A percentile compares a stretch with the other conserved stretches of the same genome.
phyloP scores from a whole-genome alignment of 2,888 invertebrate species.

The Penaeus monodon region DNA sequence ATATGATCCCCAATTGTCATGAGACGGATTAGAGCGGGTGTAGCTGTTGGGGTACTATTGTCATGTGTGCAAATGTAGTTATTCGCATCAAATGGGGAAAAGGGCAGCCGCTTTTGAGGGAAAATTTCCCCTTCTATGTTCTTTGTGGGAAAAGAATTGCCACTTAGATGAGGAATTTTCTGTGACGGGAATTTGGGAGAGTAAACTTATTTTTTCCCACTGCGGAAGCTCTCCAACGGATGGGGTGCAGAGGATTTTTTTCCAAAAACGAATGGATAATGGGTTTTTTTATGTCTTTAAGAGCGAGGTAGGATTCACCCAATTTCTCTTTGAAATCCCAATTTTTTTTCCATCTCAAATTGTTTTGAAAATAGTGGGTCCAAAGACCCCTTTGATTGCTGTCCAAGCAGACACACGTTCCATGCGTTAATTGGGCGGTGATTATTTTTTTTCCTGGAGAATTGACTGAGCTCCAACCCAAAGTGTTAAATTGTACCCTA shows the following conservation, averaged over 20 bases:
- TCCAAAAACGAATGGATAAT: conserved; percentile 13
- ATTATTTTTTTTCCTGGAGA: too few relatives aligned
- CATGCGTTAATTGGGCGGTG: too few relatives aligned
- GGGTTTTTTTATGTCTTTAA: background rate
- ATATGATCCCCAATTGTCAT: background rate
- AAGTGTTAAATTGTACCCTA: too few relatives aligned
- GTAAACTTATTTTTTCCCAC: background rate
- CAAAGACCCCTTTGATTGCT: too few relatives aligned
- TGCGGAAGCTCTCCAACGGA: conserved; percentile 20
- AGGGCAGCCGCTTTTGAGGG: background rate
- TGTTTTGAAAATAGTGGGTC: too few relatives aligned
- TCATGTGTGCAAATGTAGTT: too few relatives aligned
- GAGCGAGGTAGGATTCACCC: conserved; percentile 1
- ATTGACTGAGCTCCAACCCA: too few relatives aligned
- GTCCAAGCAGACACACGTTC: too few relatives aligned
- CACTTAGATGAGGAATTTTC: background rate
- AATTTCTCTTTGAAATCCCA: conserved; percentile 20
- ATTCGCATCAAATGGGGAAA: background rate
- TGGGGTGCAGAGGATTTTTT: conserved; percentile 22
- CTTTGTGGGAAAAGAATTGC: background rate
- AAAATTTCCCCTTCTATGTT: background rate
- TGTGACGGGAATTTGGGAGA: background rate
- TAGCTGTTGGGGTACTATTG: conserved; percentile 2
- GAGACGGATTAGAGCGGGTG: background rate
- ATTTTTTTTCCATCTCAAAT: background rate